phyloP scores from a whole-genome alignment of 1,140 invertebrate species.

The Tribolium castaneum region DNA sequence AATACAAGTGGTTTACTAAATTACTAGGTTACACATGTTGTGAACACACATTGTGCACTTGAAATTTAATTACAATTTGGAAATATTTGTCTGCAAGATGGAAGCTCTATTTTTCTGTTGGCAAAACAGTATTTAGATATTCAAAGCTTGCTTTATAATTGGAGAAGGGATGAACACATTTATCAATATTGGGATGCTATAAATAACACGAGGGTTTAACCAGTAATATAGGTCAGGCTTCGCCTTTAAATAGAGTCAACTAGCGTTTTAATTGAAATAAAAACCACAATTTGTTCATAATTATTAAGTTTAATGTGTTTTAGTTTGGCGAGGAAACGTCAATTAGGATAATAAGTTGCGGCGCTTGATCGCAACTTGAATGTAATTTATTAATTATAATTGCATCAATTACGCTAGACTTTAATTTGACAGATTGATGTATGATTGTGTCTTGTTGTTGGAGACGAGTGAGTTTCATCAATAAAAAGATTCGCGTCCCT shows the following conservation, averaged over 20 bases:
- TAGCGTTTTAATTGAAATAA: neutral
- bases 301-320: neutral
- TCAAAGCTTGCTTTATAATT: neutral
- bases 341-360: slow-evolving; percentile 2
- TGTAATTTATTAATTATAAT: neutral
- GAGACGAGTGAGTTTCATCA: neutral
- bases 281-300: neutral
- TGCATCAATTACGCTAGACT: neutral
- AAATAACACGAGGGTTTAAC: neutral
- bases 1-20: slow-evolving; percentile 32
- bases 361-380: neutral
- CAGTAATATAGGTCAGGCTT: neutral
- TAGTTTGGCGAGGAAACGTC: neutral
- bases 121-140: too few species aligned
- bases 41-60: slow-evolving; percentile 21
- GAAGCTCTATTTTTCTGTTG: neutral
- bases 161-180: neutral
- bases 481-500: slow-evolving; percentile 5
- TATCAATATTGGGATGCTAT: slow-evolving; percentile 23
- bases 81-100: slow-evolving; percentile 5
- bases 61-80: slow-evolving; percentile 29
- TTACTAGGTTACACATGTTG: slow-evolving; percentile 35
- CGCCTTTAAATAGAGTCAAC: too few species aligned
- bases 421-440: neutral
- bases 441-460: neutral